Percentiles rank a stretch among this genome's conserved stretches.
phyloP scores from a whole-genome alignment of 2,797 vertebrate species.

The Champsocephalus gunnari region DNA sequence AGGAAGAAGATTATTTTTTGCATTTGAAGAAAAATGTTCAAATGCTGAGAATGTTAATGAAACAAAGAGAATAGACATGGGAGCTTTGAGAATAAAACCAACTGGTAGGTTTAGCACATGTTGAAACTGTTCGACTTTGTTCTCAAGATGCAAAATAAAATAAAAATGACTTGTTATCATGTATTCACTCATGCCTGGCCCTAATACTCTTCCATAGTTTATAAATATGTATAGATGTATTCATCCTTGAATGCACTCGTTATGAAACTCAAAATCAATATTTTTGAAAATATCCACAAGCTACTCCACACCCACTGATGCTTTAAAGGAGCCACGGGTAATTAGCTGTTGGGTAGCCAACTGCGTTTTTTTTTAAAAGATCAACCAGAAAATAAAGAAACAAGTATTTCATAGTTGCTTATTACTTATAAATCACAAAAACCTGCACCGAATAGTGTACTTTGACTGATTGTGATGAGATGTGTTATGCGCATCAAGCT shows the following conservation, averaged over 20 bases:
- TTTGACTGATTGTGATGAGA: constrained; percentile 11
- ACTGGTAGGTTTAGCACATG: too few species aligned
- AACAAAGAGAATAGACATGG: too few species aligned
- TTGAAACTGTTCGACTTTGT: too few species aligned
- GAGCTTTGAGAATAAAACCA: too few species aligned
- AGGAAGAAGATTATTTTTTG: too few species aligned
- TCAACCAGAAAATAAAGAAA: constrained; percentile 12
- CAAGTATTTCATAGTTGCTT: constrained; percentile 3
- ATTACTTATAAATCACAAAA: constrained; percentile 16
- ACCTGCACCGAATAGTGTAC: constrained; percentile 11
- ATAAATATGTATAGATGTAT: too few species aligned
- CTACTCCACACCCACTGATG: not conserved
- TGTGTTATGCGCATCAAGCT: constrained; percentile 26
- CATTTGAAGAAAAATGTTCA: too few species aligned
- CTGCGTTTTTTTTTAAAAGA: not conserved
- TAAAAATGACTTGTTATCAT: too few species aligned
- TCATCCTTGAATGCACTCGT: not conserved
- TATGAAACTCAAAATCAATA: not conserved
- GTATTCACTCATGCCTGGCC: too few species aligned
- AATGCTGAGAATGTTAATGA: too few species aligned
- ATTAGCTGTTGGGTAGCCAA: not conserved
- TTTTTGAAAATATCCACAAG: not conserved
- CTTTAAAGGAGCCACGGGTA: not conserved
- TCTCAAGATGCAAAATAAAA: too few species aligned
- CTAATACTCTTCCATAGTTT: too few species aligned